phyloP scores from a whole-genome alignment of 1,140 invertebrate genomes.

The Planococcus citri region DNA sequence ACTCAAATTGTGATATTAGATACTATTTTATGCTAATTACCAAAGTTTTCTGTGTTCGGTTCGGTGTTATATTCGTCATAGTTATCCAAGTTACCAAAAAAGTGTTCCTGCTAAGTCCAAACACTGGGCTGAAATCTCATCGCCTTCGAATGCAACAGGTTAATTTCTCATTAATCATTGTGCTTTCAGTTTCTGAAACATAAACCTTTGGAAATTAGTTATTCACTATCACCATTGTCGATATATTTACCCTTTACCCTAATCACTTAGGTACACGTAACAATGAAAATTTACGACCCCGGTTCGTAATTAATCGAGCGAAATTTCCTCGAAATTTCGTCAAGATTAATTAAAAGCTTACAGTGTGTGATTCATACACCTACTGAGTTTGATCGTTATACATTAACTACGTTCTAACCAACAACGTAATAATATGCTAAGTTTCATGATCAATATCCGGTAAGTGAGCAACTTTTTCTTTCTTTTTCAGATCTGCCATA shows the following conservation, averaged over 20 bases:
- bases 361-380: not conserved
- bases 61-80: too few species aligned
- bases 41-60: too few species aligned
- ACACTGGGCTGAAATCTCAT: too few species aligned
- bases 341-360: constrained; percentile 8
- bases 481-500: not conserved
- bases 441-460: not conserved
- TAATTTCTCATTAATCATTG: not conserved
- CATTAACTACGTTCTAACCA: too few species aligned
- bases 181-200: too few species aligned
- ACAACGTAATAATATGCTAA: not conserved
- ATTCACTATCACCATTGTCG: not conserved
- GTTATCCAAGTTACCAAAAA: too few species aligned
- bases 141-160: too few species aligned
- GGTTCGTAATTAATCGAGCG: not conserved
- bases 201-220: not conserved
- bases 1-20: too few species aligned
- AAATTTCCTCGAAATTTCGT: not conserved
- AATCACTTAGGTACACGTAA: not conserved
- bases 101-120: too few species aligned
- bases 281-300: not conserved
- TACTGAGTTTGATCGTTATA: not conserved
- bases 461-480: too few species aligned
- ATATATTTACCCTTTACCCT: not conserved
- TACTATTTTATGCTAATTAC: too few species aligned